These are phyloP conservation scores for Euschistus heros DNA, from an alignment of 1,140 invertebrate species.

Conservation along the genomic window DNA sequence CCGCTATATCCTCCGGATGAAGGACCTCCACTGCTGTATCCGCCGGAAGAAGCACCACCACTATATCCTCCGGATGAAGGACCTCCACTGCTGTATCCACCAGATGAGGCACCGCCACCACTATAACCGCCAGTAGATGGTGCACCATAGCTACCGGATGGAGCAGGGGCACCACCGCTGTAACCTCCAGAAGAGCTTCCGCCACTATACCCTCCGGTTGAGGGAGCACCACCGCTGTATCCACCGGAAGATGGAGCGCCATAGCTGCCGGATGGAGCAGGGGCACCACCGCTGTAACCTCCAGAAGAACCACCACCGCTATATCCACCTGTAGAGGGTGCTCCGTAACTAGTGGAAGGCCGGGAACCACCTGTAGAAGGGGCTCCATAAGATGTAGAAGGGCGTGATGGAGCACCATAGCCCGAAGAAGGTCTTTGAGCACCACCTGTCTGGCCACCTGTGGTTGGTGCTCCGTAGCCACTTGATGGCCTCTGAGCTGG, in stretches of 20 bases:
- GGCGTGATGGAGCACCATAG: slow-evolving; percentile 15
- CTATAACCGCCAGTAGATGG: slow-evolving; percentile 8
- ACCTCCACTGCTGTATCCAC: not conserved
- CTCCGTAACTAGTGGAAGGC: slow-evolving; percentile 3
- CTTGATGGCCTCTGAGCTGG: slow-evolving; percentile 19
- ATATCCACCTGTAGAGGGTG: slow-evolving; percentile 20
- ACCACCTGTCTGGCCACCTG: not conserved
- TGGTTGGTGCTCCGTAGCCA: slow-evolving; percentile 21
- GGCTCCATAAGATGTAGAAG: slow-evolving; percentile 7
- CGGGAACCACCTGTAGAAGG: slow-evolving; percentile 16
- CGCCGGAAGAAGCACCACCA: slow-evolving; percentile 19
- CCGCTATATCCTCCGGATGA: slow-evolving; percentile 12
- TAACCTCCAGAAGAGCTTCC: slow-evolving; percentile 1
- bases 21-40: slow-evolving; percentile 18
- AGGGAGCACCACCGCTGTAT: slow-evolving; percentile 25
- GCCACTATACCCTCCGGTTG: not conserved
- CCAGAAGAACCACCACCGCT: slow-evolving; percentile 11
- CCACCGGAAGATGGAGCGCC: slow-evolving; percentile 18
- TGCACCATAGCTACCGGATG: slow-evolving; percentile 24
- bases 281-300: slow-evolving; percentile 11
- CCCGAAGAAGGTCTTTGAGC: slow-evolving; percentile 1
- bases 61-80: not conserved
- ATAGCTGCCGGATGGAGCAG: slow-evolving; percentile 21
- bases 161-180: slow-evolving; percentile 13
- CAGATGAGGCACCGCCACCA: slow-evolving; percentile 17